Conservation (phyloP, 2,113 vertebrate genomes). For the Myocastor coypus region DNA sequence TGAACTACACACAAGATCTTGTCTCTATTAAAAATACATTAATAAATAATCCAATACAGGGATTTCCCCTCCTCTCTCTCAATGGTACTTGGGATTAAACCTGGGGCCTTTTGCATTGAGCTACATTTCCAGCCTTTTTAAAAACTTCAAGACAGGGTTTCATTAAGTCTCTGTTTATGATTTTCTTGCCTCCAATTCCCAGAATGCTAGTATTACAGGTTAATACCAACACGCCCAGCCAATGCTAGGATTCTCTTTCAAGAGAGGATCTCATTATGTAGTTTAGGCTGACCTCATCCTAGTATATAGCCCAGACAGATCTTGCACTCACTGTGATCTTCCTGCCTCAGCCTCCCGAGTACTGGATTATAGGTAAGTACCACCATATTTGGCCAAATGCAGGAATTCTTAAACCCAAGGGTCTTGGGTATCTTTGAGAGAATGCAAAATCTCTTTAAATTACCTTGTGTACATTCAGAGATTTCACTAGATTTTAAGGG, state of each 20-base stretch:
- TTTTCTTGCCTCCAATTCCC: neutral
- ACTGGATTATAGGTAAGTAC: neutral
- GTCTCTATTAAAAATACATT: neutral
- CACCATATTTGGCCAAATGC: neutral
- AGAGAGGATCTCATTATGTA: neutral
- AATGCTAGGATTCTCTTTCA: neutral
- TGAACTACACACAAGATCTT: neutral
- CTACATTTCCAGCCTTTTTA: neutral
- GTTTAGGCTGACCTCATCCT: neutral
- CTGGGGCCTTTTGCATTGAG: neutral
- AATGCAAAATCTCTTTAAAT: constrained; percentile 17
- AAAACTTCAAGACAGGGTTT: neutral
- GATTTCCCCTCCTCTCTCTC: no score
- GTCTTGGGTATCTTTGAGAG: neutral
- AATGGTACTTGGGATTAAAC: neutral
- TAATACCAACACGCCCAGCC: neutral
- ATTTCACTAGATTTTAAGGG: constrained; percentile 36
- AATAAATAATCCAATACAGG: constrained; percentile 61
- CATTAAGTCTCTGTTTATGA: neutral
- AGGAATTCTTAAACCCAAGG: constrained; percentile 24
- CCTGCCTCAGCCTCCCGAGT: neutral
- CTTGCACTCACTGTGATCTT: neutral
- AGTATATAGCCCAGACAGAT: neutral
- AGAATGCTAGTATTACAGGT: neutral
- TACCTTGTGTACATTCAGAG: neutral